A percentile compares a stretch with the other conserved stretches of the same genome.
Evolutionary conservation across 1,140 invertebrate genomes (phyloP).

Genomic region (Saccostrea cuccullata): DNA sequence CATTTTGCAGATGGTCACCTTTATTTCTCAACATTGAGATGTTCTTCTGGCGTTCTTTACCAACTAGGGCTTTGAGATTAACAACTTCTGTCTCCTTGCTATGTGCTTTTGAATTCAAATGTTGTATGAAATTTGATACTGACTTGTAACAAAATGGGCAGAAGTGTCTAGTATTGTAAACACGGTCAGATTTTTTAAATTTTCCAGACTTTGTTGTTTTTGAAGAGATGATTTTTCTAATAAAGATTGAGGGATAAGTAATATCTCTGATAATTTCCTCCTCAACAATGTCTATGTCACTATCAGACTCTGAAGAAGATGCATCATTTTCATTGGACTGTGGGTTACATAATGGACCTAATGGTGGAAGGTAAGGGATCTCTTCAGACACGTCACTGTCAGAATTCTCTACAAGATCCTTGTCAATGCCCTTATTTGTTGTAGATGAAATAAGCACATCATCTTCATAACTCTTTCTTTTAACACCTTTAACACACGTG

Average conservation of each 20-base stretch:
- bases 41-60: slow-evolving; percentile 15
- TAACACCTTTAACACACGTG: slow-evolving; percentile 23
- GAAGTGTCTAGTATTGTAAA: slow-evolving; percentile 26
- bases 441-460: slow-evolving; percentile 27
- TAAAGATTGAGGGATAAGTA: slow-evolving; percentile 23
- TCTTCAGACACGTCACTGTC: slow-evolving; percentile 24
- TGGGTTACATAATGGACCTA: slow-evolving; percentile 17
- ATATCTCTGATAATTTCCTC: slow-evolving; percentile 27
- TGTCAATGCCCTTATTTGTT: slow-evolving; percentile 3
- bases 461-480: slow-evolving; percentile 6
- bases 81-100: slow-evolving; percentile 2
- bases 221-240: slow-evolving; percentile 24
- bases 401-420: slow-evolving; percentile 27
- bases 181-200: slow-evolving; percentile 3
- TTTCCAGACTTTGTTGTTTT: slow-evolving; percentile 24
- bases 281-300: slow-evolving; percentile 23
- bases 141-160: slow-evolving; percentile 19
- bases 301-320: slow-evolving; percentile 23
- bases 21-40: slow-evolving; percentile 15
- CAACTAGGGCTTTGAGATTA: background rate
- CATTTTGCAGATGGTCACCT: slow-evolving; percentile 21
- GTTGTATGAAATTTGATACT: background rate
- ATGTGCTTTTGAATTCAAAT: background rate
- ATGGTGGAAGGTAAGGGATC: slow-evolving; percentile 20
- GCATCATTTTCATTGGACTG: background rate